Evolutionary conservation across 2,113 vertebrate species (phyloP).

Genomic region (Cyrtonyx montezumae): DNA sequence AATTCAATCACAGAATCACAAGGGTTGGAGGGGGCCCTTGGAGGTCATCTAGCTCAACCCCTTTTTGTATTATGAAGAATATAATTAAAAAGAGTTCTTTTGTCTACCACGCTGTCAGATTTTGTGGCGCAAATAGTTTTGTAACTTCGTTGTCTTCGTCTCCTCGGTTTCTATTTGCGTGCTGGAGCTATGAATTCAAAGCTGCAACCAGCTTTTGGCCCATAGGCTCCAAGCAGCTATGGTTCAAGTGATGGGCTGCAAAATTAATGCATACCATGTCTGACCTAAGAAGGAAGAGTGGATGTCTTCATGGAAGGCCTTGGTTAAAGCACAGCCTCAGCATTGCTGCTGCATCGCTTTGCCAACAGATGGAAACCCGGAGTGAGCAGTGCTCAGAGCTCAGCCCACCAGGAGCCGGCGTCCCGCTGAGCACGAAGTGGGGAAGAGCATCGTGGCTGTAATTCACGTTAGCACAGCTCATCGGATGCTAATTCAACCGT

Average conservation of each 20-base stretch:
- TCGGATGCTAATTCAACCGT: background rate
- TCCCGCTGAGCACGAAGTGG: background rate
- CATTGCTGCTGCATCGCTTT: background rate
- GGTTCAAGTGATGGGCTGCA: background rate
- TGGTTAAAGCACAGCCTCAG: background rate
- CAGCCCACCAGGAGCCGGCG: background rate
- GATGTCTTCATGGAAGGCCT: background rate
- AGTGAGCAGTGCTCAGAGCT: background rate
- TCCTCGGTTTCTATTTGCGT: background rate
- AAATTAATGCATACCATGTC: background rate
- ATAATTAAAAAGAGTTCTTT: background rate
- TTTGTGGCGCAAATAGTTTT: background rate
- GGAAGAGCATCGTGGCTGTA: background rate
- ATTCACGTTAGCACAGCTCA: background rate
- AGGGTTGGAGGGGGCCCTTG: no score
- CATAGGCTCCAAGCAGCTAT: background rate
- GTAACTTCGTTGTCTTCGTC: rapidly evolving
- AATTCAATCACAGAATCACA: background rate
- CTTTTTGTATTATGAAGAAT: background rate
- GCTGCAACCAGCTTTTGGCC: background rate
- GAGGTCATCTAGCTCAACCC: no score
- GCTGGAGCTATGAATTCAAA: background rate
- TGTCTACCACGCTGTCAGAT: background rate
- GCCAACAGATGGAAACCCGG: background rate
- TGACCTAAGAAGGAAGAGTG: background rate